Evolutionary conservation across 2,113 vertebrate genomes (phyloP).

Genomic region (Aphyosemion australe): DNA sequence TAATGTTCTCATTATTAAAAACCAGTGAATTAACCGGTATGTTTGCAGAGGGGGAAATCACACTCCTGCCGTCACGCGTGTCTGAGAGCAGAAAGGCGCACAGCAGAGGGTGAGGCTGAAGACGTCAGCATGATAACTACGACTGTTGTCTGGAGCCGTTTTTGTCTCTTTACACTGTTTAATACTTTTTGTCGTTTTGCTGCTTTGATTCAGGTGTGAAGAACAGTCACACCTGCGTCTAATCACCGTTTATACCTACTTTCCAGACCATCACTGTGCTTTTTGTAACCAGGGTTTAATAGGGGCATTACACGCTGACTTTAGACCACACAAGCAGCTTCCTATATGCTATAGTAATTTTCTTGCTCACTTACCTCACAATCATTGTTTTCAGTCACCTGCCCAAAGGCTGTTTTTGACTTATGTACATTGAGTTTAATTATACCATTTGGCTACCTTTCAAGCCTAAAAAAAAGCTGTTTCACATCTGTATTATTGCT

Average conservation of each 20-base stretch:
- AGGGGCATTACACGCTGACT: conserved; percentile 40
- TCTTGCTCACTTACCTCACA: conserved; percentile 39
- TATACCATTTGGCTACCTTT: conserved; percentile 35
- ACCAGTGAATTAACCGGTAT: conserved; percentile 46
- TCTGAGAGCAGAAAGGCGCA: conserved; percentile 57
- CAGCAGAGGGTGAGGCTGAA: conserved; percentile 50
- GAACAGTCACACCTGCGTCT: conserved; percentile 38
- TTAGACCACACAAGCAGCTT: conserved; percentile 65
- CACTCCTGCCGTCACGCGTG: conserved; percentile 48
- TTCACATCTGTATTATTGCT: neutral
- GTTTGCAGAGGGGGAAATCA: conserved; percentile 58
- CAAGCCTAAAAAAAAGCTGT: neutral
- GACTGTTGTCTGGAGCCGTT: conserved; percentile 17
- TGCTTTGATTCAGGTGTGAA: conserved; percentile 23
- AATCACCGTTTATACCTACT: conserved; percentile 51
- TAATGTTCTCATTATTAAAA: conserved; percentile 68
- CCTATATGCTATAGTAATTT: conserved; percentile 54
- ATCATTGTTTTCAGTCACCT: conserved; percentile 56
- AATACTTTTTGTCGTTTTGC: neutral
- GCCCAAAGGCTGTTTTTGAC: conserved; percentile 35
- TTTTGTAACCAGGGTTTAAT: conserved; percentile 37
- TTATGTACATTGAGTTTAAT: conserved; percentile 49
- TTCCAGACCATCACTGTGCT: conserved; percentile 37
- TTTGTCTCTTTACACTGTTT: conserved; percentile 10
- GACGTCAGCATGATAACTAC: conserved; percentile 3